phyloP scores from a whole-genome alignment of 64 coral and sea anemone species.

The Acropora tenuis region DNA sequence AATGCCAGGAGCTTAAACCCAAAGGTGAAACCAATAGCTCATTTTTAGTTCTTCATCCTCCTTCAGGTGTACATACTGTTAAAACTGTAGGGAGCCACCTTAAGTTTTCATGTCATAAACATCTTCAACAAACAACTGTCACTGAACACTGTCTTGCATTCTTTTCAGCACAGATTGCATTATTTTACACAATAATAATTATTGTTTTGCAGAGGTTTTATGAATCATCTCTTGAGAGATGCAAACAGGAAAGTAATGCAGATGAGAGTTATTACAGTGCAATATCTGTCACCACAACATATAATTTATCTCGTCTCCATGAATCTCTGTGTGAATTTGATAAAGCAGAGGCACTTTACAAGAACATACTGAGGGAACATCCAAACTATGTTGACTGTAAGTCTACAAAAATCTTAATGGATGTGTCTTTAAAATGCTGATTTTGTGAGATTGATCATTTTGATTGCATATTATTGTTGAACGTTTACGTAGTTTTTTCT shows the following conservation, averaged over 20 bases:
- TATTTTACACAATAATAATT: neutral
- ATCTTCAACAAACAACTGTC: no score
- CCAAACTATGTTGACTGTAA: constrained; percentile 99
- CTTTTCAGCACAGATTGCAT: neutral
- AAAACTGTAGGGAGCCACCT: neutral
- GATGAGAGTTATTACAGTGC: constrained; percentile 98
- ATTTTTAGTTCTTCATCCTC: no score
- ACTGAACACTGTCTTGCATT: neutral
- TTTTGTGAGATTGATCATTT: no score
- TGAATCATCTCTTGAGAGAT: constrained; percentile 87
- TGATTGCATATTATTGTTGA: neutral
- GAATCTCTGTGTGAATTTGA: constrained; percentile 94
- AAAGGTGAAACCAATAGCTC: no score
- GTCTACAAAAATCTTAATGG: constrained; percentile 17
- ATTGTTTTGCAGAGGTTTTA: constrained; percentile 80
- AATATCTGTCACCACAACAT: constrained; percentile 97
- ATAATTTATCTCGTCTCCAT: constrained; percentile 92
- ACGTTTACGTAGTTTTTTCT: no score
- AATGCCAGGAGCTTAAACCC: no score
- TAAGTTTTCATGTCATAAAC: neutral
- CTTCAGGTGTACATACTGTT: no score
- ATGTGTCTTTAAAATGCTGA: no score
- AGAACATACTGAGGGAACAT: constrained; percentile 97
- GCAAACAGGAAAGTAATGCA: constrained; percentile 84
- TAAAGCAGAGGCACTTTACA: constrained; percentile 91